These are phyloP conservation scores for Rhagonycha fulva DNA, from an alignment of 2,888 invertebrate species.

Conservation along the genomic window DNA sequence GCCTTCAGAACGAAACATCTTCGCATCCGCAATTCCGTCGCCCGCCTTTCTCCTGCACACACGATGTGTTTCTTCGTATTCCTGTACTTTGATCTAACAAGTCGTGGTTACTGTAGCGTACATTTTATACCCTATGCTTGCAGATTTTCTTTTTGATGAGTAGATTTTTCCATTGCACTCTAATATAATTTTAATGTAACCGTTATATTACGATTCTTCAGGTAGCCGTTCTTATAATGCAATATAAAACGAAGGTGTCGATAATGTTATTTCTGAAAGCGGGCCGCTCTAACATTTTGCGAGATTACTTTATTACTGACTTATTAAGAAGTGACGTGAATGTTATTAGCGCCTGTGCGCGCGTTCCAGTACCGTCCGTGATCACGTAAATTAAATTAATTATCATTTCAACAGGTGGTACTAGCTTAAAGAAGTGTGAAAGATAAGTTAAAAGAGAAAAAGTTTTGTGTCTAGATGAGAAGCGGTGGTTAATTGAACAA, in stretches of 20 bases:
- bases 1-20: conserved; percentile 48
- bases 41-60: conserved; percentile 32
- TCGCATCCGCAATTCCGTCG: conserved; percentile 40
- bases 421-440: conserved; percentile 38
- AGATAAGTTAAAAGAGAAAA: conserved; percentile 40
- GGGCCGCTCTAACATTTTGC: conserved; percentile 31
- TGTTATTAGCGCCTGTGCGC: conserved; percentile 35
- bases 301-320: conserved; percentile 49
- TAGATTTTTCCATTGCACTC: conserved; percentile 25
- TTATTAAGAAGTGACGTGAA: conserved; percentile 45
- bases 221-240: conserved; percentile 30
- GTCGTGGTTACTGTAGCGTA: conserved; percentile 30
- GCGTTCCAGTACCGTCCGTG: conserved; percentile 37
- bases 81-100: conserved; percentile 28
- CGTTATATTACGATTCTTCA: conserved; percentile 29
- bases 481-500: conserved; percentile 48
- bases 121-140: conserved; percentile 20
- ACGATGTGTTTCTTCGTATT: conserved; percentile 30
- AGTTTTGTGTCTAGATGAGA: conserved; percentile 44
- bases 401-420: conserved; percentile 52
- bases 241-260: conserved; percentile 29
- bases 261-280: conserved; percentile 37
- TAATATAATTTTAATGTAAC: conserved; percentile 36
- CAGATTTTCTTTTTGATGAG: conserved; percentile 9
- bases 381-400: conserved; percentile 53